These are phyloP conservation scores for Nomada ferruginata DNA, from an alignment of 2,888 invertebrate species.

Conservation along the genomic window DNA sequence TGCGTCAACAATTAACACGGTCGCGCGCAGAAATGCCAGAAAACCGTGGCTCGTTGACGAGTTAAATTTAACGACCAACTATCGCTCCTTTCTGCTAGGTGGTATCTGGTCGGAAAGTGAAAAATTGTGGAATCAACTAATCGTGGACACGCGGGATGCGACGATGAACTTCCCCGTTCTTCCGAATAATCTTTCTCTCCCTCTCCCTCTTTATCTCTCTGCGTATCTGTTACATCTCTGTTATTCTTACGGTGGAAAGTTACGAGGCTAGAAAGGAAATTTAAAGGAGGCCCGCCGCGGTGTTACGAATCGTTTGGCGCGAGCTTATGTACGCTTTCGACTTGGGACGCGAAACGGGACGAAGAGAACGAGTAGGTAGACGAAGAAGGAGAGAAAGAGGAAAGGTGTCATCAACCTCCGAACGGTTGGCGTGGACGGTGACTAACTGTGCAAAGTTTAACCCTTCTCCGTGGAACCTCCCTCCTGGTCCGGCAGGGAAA, in stretches of 20 bases:
- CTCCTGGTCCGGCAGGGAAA: conserved; percentile 60
- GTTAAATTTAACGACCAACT: conserved; percentile 47
- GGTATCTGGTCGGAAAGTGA: conserved; percentile 34
- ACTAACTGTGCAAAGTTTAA: conserved; percentile 76
- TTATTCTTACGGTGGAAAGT: conserved; percentile 14
- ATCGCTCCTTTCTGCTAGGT: not conserved
- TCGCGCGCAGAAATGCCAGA: conserved; percentile 34
- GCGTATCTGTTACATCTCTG: too few relatives aligned
- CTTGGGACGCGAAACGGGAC: not conserved
- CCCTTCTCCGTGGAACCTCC: conserved; percentile 65
- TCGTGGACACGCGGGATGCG: conserved; percentile 41
- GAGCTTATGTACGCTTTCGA: conserved; percentile 35
- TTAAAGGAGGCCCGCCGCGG: conserved; percentile 64
- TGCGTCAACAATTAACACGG: conserved; percentile 55
- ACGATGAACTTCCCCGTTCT: conserved; percentile 15
- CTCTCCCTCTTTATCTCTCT: not conserved
- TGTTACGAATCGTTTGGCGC: conserved; percentile 54
- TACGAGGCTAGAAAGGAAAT: conserved; percentile 57
- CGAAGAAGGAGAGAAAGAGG: conserved; percentile 45
- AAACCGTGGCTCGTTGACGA: conserved; percentile 44
- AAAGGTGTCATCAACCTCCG: conserved; percentile 74
- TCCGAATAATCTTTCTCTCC: conserved; percentile 32
- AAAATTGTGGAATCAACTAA: conserved; percentile 44
- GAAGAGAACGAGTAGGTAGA: conserved; percentile 13
- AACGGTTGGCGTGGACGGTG: conserved; percentile 66